phyloP scores from a whole-genome alignment of 2,888 invertebrate genomes.

The Incurvaria masculella region DNA sequence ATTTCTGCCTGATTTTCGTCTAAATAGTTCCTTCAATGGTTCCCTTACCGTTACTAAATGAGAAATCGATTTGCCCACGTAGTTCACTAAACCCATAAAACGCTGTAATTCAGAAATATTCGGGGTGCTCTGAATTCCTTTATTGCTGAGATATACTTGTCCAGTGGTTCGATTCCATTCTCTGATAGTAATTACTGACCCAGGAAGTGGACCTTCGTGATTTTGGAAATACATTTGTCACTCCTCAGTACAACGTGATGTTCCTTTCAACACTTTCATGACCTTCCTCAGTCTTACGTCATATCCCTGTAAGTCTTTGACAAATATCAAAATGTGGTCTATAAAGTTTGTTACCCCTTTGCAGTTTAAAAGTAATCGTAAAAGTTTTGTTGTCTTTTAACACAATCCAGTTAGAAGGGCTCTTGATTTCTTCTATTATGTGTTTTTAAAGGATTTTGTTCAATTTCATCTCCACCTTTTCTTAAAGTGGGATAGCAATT shows the following conservation, averaged over 20 bases:
- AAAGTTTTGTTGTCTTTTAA: conserved; percentile 9
- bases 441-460: conserved; percentile 18
- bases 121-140: conserved; percentile 2
- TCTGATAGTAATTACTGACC: conserved; percentile 8
- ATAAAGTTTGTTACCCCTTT: conserved; percentile 11
- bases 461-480: conserved; percentile 6
- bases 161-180: conserved; percentile 6
- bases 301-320: conserved; percentile 1
- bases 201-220: conserved; percentile 4
- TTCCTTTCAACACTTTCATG: neutral
- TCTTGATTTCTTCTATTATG: conserved; percentile 23
- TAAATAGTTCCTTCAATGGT: neutral
- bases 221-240: conserved; percentile 2
- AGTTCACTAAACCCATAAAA: conserved; percentile 5
- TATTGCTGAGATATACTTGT: conserved; percentile 7
- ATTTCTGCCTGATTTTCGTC: neutral
- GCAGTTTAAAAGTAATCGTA: conserved; percentile 7
- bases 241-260: conserved; percentile 1
- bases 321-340: conserved; percentile 10
- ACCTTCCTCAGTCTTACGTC: conserved; percentile 5
- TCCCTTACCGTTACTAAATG: conserved; percentile 2
- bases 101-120: conserved; percentile 8
- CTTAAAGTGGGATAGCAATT: conserved; percentile 22
- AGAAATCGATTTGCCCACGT: conserved; percentile 3
- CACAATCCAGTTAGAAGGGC: conserved; percentile 23